Evolutionary conservation across 2,888 invertebrate species (phyloP), one percentile per base, ranked within the genome.

Genomic region (Adela reaumurella): DNA sequence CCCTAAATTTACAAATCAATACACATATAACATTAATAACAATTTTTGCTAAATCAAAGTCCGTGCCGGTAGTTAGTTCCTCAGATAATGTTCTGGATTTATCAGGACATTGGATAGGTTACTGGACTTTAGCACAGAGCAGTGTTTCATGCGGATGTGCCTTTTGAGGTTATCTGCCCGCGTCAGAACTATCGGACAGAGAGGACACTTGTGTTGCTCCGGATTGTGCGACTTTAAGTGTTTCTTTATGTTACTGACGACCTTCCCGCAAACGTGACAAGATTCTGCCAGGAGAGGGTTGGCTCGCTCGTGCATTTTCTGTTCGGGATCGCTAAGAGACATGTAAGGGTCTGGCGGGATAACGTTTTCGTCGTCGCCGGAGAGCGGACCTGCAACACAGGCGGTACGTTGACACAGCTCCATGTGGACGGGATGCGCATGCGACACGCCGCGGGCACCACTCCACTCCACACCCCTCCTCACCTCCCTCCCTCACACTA

Each of bases 101-200:
- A 67, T 65, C 56, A 72, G 67, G 56, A 77, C 74, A 59, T 77
- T 77, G 14, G 68, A 62, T 50, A 71, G 55, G 54, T 70, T 74
- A 54, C 65, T 66, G n/a, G 68, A 63, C 29, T 65, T 65, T 55
- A 78, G 58, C 43, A 70, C 67, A 35, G 70, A 67, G 53, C 71
- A 70, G 63, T 86, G 86, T 65, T 86, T 86, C 68, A 81, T 81
- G 58, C 82, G 81, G 55, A 87, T 82, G 64, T 86, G 87, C 51
- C 83, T 78, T 68, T 86, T 86, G 61, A 85, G 79, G 64, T 86
- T 86, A 64, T 87, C 86, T 54, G 83, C 86, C 52, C 86, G 74
- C 44, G 86, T 86, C 59, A 86, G 80, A 49, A 82, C 78, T 55
- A 83, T 82, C 45, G 81, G 81, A 64, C 85, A 86, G 58, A 83